Evolutionary conservation across 1,140 invertebrate species (phyloP), one percentile per base, ranked within the genome.

Genomic region (Diploscapter pachys): DNA sequence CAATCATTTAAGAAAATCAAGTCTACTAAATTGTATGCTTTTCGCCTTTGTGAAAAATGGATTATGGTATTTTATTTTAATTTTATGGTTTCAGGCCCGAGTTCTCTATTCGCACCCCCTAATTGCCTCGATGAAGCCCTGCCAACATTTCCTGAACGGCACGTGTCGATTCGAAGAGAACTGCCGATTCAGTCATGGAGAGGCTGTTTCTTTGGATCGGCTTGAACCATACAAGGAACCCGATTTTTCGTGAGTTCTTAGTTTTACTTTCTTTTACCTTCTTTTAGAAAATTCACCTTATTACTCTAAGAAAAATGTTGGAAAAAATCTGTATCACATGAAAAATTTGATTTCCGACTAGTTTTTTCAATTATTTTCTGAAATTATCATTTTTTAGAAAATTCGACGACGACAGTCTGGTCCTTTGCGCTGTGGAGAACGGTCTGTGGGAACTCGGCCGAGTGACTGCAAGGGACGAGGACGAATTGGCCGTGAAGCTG

Each of bases 151-250:
- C 2, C 9, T 68, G 6, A 52, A 51, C 5, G 66, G 48, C 66
- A 68, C 6, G 13, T 68, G 66, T 68, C 66, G 66, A n/a, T 68
- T 68, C 51, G 66, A 51, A 2, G 51, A 52, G 5, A 52, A 50
- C 2, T 68, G 66, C 51, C 53, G 57, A 48, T 68, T 68, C 51
- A 68, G 66, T 68, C 66, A 68, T 53, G 66, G 66, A 51, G 66
- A 68, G 57, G 6, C 8, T n/a, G 66, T 68, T 52, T 9, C 66
- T 53, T 48, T 68, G 5, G 48, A 51, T n/a, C 6, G 2, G 48
- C 52, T 68, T n/a, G 6, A 68, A 68, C 52, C 53, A 55, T 68
- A 68, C 51, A 52, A 9, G 5, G 5, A 5, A 48, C 66, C 66
- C 11, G 66, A 68, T 8, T 68, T 68, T 54, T 9, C 5, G 66